Evolutionary conservation across 2,113 vertebrate species (phyloP).

Genomic region (Oncorhynchus gorbuscha): DNA sequence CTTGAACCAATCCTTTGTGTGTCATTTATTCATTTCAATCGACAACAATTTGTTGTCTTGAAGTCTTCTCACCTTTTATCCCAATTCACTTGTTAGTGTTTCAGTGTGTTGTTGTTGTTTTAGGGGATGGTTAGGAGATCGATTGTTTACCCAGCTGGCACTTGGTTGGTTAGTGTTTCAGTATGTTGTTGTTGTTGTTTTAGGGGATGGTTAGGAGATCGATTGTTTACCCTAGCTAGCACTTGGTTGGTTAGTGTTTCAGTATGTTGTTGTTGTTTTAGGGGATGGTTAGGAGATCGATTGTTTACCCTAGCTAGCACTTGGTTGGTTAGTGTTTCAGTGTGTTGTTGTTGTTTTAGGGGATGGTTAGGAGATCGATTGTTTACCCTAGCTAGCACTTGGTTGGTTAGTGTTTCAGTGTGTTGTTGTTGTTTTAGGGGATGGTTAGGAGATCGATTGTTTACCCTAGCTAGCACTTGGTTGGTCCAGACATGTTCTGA

Average conservation of each 20-base stretch:
- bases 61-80: conserved; percentile 65
- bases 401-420: conserved; percentile 17
- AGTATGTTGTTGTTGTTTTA: too few species aligned
- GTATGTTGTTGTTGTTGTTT: conserved; percentile 53
- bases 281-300: too few species aligned
- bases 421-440: conserved; percentile 61
- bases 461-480: conserved; percentile 61
- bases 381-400: conserved; percentile 20
- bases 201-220: conserved; percentile 63
- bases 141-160: conserved; percentile 1
- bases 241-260: conserved; percentile 69
- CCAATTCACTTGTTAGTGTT: conserved; percentile 31
- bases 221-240: conserved; percentile 57
- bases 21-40: conserved; percentile 42
- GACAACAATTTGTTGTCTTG: conserved; percentile 56
- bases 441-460: conserved; percentile 63
- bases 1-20: conserved; percentile 53
- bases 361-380: too few species aligned
- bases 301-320: conserved; percentile 11
- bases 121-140: too few species aligned
- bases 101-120: too few species aligned
- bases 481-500: conserved; percentile 61
- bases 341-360: too few species aligned
- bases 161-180: conserved; percentile 29
- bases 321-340: background rate